Evolutionary conservation across 2,888 invertebrate species (phyloP), one percentile per base, ranked within the genome.

Genomic region (Sisyra terminalis): DNA sequence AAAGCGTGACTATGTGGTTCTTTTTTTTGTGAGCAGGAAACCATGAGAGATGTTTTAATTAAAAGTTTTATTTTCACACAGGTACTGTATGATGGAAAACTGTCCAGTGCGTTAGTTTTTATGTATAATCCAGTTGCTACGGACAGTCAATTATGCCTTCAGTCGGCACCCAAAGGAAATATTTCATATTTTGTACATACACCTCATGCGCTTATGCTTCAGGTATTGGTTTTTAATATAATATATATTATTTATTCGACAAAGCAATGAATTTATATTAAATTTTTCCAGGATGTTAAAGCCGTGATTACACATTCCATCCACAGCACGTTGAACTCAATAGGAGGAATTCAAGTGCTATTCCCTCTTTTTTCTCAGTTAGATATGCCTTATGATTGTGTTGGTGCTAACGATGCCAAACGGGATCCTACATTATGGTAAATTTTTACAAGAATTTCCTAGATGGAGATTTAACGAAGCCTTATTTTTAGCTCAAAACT

Each of bases 121-220:
- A 94, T 97, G 89, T 99, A 98, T 74, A 98, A 97, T 68, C 98
- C 98, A 48, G 96, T 97, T 55, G 97, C 98, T 48, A 98, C 98
- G 50, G 97, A 98, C 67, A 90, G 94, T 50, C 97, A 98, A 67
- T 75, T 99, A 49, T 97, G 97, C 67, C 75, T 98, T 51, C 96
- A 97, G 69, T 94, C 94, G 39, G 92, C 96, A 52, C 96, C 97
- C 44, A 97, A 96, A 69, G 92, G 92, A 59, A 96, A 94, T 66
- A 75, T 85, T 54, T 89, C 93, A 50, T 94, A 89, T 71, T 99
- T 98, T 73, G 93, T 97, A 57, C 98, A 98, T 70, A 93, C 94
- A 50, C 97, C 98, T 43, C 98, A 99, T 67, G 97, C 97, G 50
- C 79, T 98, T 55, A 98, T 98, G 97, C 76, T 94, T 55, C 89